Evolutionary conservation across 2,113 vertebrate species (phyloP).

Genomic region (Otus sunia): DNA sequence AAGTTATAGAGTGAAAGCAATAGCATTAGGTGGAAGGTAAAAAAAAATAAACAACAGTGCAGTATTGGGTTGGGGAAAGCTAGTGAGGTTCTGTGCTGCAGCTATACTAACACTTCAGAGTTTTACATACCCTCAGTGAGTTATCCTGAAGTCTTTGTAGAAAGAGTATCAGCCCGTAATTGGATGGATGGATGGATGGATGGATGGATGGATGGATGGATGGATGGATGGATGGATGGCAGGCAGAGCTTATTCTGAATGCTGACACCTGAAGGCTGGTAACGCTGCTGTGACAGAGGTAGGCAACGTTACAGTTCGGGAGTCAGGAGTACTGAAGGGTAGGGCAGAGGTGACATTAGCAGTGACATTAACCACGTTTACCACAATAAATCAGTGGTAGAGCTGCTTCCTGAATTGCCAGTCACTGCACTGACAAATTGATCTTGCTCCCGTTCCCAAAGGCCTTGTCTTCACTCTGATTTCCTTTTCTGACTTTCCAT

Average conservation of each 20-base stretch:
- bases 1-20: background rate
- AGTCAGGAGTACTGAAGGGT: accelerated
- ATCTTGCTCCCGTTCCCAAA: background rate
- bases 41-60: background rate
- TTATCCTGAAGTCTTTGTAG: background rate
- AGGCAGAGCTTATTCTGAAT: background rate
- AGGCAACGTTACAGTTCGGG: background rate
- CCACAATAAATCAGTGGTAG: background rate
- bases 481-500: background rate
- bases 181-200: background rate
- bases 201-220: background rate
- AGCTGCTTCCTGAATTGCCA: background rate
- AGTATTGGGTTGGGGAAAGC: background rate
- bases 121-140: background rate
- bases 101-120: background rate
- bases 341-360: background rate
- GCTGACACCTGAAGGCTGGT: background rate
- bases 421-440: background rate
- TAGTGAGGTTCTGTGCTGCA: background rate
- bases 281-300: background rate
- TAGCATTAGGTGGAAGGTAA: background rate
- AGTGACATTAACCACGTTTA: too few relatives aligned
- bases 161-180: background rate
- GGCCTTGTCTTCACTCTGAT: background rate
- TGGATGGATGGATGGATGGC: background rate